Evolutionary conservation across 2,113 vertebrate species (phyloP).

Genomic region (Orthonyx spaldingii): DNA sequence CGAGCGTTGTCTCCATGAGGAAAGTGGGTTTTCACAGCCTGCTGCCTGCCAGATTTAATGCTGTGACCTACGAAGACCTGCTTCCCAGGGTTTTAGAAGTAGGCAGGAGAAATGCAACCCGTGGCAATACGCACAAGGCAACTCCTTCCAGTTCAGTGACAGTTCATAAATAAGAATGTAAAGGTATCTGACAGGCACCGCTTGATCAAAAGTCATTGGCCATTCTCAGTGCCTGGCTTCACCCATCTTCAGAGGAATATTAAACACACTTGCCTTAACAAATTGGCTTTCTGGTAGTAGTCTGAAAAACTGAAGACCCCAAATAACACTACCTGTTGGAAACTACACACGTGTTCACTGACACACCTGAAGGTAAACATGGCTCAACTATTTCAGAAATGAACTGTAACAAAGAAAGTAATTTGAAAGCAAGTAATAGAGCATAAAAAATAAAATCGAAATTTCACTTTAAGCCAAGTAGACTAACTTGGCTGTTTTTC

Average conservation of each 20-base stretch:
- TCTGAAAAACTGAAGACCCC: background rate
- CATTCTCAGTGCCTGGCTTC: background rate
- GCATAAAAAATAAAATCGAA: background rate
- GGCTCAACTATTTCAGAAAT: background rate
- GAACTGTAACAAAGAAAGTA: background rate
- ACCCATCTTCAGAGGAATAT: background rate
- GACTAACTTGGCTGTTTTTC: background rate
- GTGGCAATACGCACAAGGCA: background rate
- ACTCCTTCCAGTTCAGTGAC: background rate
- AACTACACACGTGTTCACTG: background rate
- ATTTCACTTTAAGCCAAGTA: background rate
- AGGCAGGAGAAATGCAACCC: background rate
- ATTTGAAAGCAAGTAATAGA: background rate
- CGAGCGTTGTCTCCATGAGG: accelerated
- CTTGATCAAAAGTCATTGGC: background rate
- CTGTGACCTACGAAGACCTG: background rate
- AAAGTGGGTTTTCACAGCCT: background rate
- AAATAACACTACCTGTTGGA: background rate
- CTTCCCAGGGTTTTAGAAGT: background rate
- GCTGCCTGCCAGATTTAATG: background rate
- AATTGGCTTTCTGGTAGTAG: background rate
- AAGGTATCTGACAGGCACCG: background rate
- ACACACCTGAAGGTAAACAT: background rate
- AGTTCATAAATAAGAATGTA: background rate
- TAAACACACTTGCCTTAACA: background rate